Base-by-base conservation (phyloP, 2,888 invertebrate genomes). In the Ochropacha duplaris region DNA sequence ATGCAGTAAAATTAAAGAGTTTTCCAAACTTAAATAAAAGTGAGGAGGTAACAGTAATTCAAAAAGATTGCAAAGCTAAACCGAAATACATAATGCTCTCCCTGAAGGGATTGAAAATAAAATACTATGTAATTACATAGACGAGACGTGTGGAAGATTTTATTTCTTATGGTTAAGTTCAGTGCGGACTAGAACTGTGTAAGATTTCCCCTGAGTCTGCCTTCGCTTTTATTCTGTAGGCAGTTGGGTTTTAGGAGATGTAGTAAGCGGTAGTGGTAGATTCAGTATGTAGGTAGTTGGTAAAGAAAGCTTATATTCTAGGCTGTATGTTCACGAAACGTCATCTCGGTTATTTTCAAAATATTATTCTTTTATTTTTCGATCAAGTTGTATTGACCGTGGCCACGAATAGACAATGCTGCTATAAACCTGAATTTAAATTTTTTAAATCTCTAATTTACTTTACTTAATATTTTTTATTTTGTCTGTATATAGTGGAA, bases 181-280 rank as follows among this genome's bases (percentile, higher is more conserved):
- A 67, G 66, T 62, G 65, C 65, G 62, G 57, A 66, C 60, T 61
- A 59, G 63, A 61, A 58, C 54, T 60, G 65, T 56, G 65, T 71
- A 65, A 74, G 68, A 78, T 78, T 78, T 78, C 77, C 77, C 56
- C 9, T 5, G 62, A 64, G 65, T 8, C 51, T 12, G n/a, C 44
- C 24, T 49, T 26, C 24, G 59, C 22, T 55, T 50, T 55, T 49
- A 59, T 56, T 39, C 26, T 31, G 19, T 39, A 28, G 50, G 16
- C 36, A 24, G 24, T 16, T 16, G 16, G 24, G 9, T 16, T 16
- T 31, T 19, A 24, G 26, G 12, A 39, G 22, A 34, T 49, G 31
- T 16, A 22, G 55, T 49, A 22, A 31, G 16, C 19, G 9, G 2
- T 44, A 19, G 44, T n/a, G 8, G 44, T 44, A 44, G 2, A 19